Conservation (phyloP, 2,888 invertebrate species). For the Drosophila stalkeri region DNA sequence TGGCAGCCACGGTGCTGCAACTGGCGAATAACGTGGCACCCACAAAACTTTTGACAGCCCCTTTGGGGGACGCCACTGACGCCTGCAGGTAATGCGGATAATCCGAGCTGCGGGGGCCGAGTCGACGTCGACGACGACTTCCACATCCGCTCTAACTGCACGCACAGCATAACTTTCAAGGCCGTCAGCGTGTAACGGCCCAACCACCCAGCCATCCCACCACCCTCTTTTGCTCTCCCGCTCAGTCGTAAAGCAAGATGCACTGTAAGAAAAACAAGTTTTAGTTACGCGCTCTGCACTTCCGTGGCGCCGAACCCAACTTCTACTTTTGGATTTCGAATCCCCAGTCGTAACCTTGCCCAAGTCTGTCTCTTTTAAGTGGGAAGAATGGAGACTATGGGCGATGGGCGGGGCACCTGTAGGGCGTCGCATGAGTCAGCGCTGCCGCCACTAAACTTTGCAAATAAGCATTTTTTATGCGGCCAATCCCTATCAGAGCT, state of each 20-base stretch:
- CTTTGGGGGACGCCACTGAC: constrained; percentile 28
- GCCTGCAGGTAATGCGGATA: constrained; percentile 65
- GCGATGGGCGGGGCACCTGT: constrained; percentile 60
- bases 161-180: constrained; percentile 65
- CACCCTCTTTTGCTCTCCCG: not conserved
- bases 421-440: constrained; percentile 66
- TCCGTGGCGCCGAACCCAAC: constrained; percentile 69
- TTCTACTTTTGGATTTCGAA: constrained; percentile 35
- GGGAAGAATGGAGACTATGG: not conserved
- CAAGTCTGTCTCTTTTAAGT: constrained; percentile 19
- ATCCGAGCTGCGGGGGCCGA: constrained; percentile 24
- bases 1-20: constrained; percentile 12
- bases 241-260: constrained; percentile 46
- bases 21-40: constrained; percentile 13
- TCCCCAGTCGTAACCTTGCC: constrained; percentile 49
- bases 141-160: constrained; percentile 53
- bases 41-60: constrained; percentile 29
- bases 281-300: constrained; percentile 72
- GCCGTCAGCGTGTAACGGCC: constrained; percentile 41
- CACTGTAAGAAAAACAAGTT: constrained; percentile 74
- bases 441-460: constrained; percentile 71
- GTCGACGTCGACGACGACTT: constrained; percentile 39
- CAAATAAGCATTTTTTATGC: constrained; percentile 77
- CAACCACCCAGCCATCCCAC: not conserved
- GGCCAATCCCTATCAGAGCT: constrained; percentile 52